Evolutionary conservation across 2,113 vertebrate genomes (phyloP).

Genomic region (Tapirus terrestris): DNA sequence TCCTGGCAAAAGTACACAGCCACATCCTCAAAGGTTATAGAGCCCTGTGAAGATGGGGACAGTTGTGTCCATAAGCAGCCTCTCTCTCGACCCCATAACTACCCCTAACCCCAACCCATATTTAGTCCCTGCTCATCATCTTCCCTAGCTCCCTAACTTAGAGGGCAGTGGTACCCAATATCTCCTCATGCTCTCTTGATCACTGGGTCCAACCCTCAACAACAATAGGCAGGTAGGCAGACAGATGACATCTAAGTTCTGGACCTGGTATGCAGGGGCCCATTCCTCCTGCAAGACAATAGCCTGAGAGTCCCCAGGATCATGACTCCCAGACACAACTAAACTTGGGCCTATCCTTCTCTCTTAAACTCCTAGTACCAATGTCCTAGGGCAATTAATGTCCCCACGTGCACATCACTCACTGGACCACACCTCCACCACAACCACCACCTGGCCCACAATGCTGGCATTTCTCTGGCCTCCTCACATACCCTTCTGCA

Average conservation of each 20-base stretch:
- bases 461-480: not conserved
- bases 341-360: not conserved
- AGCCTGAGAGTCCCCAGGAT: not conserved
- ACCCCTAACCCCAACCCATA: not conserved
- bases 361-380: not conserved
- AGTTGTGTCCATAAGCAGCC: not conserved
- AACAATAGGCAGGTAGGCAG: not conserved
- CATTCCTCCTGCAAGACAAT: not conserved
- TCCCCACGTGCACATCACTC: not conserved
- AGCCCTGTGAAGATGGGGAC: not conserved
- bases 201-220: not conserved
- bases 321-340: no score
- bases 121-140: no score
- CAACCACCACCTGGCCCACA: not conserved
- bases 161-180: no score
- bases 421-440: not conserved
- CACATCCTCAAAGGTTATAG: not conserved
- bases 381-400: no score
- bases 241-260: no score
- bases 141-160: no score
- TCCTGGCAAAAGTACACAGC: not conserved
- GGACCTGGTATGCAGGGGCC: not conserved
- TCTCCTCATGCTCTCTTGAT: not conserved
- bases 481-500: not conserved
- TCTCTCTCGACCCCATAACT: not conserved